Base-by-base conservation (phyloP, 1,140 invertebrate species). In the Tetragnatha versicolor region DNA sequence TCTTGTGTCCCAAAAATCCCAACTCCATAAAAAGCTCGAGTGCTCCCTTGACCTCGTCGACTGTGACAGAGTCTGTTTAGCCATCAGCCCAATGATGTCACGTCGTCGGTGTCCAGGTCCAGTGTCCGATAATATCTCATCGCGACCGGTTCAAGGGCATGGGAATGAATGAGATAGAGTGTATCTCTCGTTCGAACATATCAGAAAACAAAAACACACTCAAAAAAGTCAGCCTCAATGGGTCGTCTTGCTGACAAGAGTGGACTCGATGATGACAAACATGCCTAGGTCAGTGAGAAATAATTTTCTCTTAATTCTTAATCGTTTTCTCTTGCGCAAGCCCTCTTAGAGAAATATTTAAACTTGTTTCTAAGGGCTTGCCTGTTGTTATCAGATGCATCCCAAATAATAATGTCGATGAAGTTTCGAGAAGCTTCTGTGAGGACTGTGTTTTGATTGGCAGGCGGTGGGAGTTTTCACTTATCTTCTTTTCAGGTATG, bases 161-260 rank as follows among this genome's bases (percentile, higher is more conserved):
- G 70, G 70, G 70, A 73, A 73, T 61, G 25, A 73, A 61, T 61
- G 70, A 53, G 70, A 73, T 73, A 73, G 70, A 73, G 55, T 73
- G 55, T 73, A 73, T 73, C 70, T 35, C 29, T 33, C 69, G 42
- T 20, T 58, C 20, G 31, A 39, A 37, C 55, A 58, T 58, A 58
- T 58, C 55, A 53, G 42, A 17, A 53, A 58, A 31, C 3, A 35
- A 61, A 47, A 42, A 61, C 51, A 33, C 14, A 66, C 27, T 42
- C 4, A 31, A 47, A 47, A 66, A 66, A 25, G 14, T 14, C 20
- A 42, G 27, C 39, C 49, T 66, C 27, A 31, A 14, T 39, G 39
- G 27, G 39, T 47, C 70, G 70, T 73, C 70, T 73, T 58, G 55
- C 55, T 73, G 51, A 72, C 68, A 72, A 72, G 68, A 22, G n/a